A percentile compares a stretch with the other conserved stretches of the same genome.
Conservation (phyloP, 2,113 vertebrate species). For the Gasterosteus nipponicus region DNA sequence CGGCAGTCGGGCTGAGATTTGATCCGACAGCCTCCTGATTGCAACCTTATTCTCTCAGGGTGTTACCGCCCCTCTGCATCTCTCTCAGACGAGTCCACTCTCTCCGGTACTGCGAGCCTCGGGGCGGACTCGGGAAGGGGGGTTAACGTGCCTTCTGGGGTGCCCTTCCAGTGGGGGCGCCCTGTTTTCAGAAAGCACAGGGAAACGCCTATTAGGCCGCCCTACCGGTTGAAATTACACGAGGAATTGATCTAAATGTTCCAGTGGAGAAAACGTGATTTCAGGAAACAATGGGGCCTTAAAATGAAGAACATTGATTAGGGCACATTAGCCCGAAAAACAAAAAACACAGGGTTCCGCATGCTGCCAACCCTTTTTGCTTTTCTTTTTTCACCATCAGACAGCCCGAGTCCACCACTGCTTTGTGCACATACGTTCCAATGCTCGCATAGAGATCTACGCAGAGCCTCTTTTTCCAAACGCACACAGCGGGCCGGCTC, state of each 20-base stretch:
- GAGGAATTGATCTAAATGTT: neutral
- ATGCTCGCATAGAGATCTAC: conserved; percentile 11
- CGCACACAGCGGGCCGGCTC: conserved; percentile 9
- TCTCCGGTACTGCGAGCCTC: neutral
- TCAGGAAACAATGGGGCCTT: neutral
- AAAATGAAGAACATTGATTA: neutral
- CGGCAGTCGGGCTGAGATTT: conserved; percentile 44
- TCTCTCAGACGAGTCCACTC: neutral
- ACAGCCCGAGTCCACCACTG: neutral
- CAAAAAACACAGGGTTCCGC: neutral
- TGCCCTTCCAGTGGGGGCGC: neutral
- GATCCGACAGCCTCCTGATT: conserved; percentile 64
- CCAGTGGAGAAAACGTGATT: neutral
- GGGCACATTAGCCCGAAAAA: too few relatives aligned
- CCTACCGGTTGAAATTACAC: neutral
- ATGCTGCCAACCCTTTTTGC: neutral
- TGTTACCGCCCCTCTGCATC: conserved; percentile 13
- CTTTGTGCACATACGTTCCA: neutral
- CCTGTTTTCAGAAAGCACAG: neutral
- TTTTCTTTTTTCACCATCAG: neutral
- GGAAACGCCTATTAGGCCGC: neutral
- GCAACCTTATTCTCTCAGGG: conserved; percentile 55
- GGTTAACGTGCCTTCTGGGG: neutral
- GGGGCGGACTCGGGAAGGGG: neutral
- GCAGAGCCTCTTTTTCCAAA: neutral